phyloP scores from a whole-genome alignment of 1,140 invertebrate species.

The Tetragonula clypearis region DNA sequence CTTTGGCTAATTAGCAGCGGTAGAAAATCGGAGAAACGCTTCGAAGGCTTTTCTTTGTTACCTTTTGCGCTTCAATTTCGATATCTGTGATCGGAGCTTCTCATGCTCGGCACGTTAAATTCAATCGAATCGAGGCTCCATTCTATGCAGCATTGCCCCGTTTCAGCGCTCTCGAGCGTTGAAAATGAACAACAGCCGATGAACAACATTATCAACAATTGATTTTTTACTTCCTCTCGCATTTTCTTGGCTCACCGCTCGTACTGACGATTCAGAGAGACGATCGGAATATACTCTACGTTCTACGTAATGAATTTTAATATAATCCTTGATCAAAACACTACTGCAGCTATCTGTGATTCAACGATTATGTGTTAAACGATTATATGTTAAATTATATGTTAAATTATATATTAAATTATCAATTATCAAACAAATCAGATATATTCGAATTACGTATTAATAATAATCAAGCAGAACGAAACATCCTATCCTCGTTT shows the following conservation, averaged over 20 bases:
- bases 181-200: not conserved
- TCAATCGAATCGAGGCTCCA: not conserved
- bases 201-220: not conserved
- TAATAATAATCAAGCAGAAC: constrained; percentile 20
- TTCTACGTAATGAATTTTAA: not conserved
- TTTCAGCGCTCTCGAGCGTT: not conserved
- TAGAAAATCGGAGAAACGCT: not conserved
- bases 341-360: no score
- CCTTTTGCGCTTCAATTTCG: not conserved
- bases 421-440: no score
- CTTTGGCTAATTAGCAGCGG: not conserved
- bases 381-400: no score
- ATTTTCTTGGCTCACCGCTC: not conserved
- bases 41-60: not conserved
- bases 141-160: not conserved
- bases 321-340: no score
- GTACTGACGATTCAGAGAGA: not conserved
- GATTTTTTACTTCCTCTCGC: no score
- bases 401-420: not conserved
- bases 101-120: not conserved
- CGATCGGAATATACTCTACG: not conserved
- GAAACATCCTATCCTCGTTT: constrained; percentile 10
- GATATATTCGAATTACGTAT: not conserved
- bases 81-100: not conserved
- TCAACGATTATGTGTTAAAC: not conserved